Evolutionary conservation across 2,888 invertebrate genomes (phyloP), one percentile per base, ranked within the genome.

Genomic region (Tenthredo amoena): DNA sequence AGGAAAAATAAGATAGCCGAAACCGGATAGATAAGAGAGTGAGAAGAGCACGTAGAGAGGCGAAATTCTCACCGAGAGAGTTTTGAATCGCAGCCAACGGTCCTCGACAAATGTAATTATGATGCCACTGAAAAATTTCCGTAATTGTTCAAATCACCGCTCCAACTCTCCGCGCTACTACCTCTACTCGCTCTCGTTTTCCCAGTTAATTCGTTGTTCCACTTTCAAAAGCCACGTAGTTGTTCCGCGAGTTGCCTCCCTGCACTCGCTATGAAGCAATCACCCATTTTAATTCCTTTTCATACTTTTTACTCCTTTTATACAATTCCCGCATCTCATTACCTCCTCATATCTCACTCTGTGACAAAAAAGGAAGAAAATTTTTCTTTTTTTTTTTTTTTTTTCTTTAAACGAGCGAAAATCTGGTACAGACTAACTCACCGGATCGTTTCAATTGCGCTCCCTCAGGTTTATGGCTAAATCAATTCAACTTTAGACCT

Each of bases 41-140:
- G 72, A 74, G 43, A 26, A 34, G 15, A 55, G 21, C 4, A 26
- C 26, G 34, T 34, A 50, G 84, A 71, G 77, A 85, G 84, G 77
- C 84, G 87, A 77, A 86, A 87, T 87, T 86, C 86, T 7, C 50
- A 34, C 84, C 34, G 34, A 86, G 87, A 87, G 87, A 85, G 86
- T 89, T 90, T 88, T 90, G 90, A 90, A 90, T 87, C 86, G 85
- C 40, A 84, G 89, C 90, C 90, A 90, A 89, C 87, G 86, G 72
- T 72, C 74, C 85, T 81, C 85, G 87, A 86, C 86, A 88, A 87
- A 88, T 87, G 89, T 87, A 90, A 90, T 89, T 89, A 90, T 87
- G 88, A 87, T 86, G 87, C 87, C 85, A 87, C 87, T 86, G 88
- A 87, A 89, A 87, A 89, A 87, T 87, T 88, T 88, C 81, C 86